Evolutionary conservation across 1,140 invertebrate genomes (phyloP).

Genomic region (Apis laboriosa): DNA sequence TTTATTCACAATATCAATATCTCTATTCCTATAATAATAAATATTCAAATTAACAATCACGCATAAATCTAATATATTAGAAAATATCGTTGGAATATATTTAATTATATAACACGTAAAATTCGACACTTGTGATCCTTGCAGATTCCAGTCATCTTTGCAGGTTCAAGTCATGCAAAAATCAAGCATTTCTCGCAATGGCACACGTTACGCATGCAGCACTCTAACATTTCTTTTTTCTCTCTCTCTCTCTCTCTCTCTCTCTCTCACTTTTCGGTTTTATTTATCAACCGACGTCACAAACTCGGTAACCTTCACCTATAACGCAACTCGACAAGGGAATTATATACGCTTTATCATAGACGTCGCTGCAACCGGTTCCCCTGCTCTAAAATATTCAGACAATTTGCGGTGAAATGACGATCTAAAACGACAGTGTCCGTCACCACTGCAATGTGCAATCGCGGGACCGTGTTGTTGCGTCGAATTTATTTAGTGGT

Average conservation of each 20-base stretch:
- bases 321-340: slow-evolving; percentile 21
- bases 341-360: slow-evolving; percentile 33
- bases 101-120: neutral
- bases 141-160: neutral
- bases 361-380: slow-evolving; percentile 21
- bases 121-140: neutral
- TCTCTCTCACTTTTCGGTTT: neutral
- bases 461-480: neutral
- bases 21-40: too few species aligned
- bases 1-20: too few species aligned
- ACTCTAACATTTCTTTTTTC: neutral
- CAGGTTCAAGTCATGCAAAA: neutral
- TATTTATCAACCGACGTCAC: neutral
- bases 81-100: too few species aligned
- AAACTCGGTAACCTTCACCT: slow-evolving; percentile 36
- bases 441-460: neutral
- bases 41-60: too few species aligned
- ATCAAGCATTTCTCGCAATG: neutral
- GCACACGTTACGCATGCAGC: neutral
- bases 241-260: neutral
- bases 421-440: neutral
- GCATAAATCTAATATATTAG: too few species aligned
- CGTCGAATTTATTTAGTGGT: neutral
- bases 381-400: slow-evolving; percentile 11
- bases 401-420: slow-evolving; percentile 6